Percentiles rank a stretch among this genome's conserved stretches.
Conservation (phyloP, 2,888 invertebrate species). For the Lasiommata megera region DNA sequence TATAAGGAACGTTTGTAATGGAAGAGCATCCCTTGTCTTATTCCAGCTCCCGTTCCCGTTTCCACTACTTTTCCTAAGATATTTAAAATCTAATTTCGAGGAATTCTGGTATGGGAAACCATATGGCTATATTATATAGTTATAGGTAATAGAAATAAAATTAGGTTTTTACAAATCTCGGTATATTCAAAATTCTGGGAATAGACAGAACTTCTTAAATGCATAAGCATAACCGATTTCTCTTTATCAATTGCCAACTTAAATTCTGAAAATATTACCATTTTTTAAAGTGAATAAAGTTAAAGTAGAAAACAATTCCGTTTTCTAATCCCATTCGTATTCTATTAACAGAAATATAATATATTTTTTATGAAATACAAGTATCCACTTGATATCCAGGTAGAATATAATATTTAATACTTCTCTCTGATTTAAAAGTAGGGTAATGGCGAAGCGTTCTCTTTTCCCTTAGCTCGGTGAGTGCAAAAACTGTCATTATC, state of each 20-base stretch:
- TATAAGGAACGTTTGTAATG: too few species aligned
- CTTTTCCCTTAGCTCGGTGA: not conserved
- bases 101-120: too few species aligned
- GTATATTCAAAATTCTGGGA: not conserved
- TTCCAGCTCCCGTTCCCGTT: too few species aligned
- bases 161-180: too few species aligned
- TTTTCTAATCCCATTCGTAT: too few species aligned
- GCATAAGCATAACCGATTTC: slow-evolving; percentile 16
- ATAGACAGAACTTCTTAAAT: slow-evolving; percentile 10
- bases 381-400: not conserved
- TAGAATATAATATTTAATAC: not conserved
- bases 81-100: too few species aligned
- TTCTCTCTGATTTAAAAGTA: slow-evolving; percentile 1
- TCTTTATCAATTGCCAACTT: slow-evolving; percentile 6
- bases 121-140: too few species aligned
- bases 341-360: too few species aligned
- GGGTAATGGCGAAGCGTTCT: not conserved
- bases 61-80: too few species aligned
- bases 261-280: slow-evolving; percentile 6
- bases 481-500: not conserved
- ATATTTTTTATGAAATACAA: not conserved
- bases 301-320: too few species aligned
- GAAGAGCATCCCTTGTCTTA: too few species aligned
- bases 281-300: not conserved
- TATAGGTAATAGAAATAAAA: too few species aligned